These are phyloP conservation scores for Sitta europaea DNA, from an alignment of 2,113 vertebrate genomes.

Conservation along the genomic window DNA sequence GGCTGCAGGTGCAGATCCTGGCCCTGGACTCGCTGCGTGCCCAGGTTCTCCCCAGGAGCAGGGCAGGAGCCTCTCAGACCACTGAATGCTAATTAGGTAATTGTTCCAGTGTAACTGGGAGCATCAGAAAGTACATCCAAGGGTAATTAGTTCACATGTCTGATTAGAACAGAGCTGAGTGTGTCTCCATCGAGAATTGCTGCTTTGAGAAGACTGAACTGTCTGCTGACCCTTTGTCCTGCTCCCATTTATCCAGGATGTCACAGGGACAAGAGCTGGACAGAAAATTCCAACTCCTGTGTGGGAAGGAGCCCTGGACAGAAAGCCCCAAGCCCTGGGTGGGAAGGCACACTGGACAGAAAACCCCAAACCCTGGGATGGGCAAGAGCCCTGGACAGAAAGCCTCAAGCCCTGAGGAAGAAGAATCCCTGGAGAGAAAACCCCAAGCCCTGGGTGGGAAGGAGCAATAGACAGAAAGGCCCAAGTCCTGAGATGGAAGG, in stretches of 20 bases:
- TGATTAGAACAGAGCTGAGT: not conserved
- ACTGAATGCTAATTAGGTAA: not conserved
- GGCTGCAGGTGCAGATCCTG: not conserved
- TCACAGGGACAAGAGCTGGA: not conserved
- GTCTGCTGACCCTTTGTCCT: not conserved
- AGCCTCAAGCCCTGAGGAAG: too few relatives aligned
- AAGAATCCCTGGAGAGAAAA: too few relatives aligned
- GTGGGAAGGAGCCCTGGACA: not conserved
- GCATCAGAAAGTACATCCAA: constrained; percentile 7
- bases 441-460: accelerated
- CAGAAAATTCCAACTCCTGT: not conserved
- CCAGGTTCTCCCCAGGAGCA: not conserved
- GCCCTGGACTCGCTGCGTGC: not conserved
- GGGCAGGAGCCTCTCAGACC: not conserved
- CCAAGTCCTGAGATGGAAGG: accelerated
- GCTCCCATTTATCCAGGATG: not conserved
- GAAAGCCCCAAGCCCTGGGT: accelerated
- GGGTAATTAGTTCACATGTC: constrained; percentile 37
- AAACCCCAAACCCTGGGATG: too few relatives aligned
- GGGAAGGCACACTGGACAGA: not conserved
- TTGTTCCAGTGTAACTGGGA: not conserved
- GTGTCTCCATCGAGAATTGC: not conserved
- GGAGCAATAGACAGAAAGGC: not conserved
- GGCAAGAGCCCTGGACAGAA: too few relatives aligned
- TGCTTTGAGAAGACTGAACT: not conserved